Evolutionary conservation across 2,888 invertebrate genomes (phyloP), one percentile per base, ranked within the genome.

Genomic region (Rhagium mordax): DNA sequence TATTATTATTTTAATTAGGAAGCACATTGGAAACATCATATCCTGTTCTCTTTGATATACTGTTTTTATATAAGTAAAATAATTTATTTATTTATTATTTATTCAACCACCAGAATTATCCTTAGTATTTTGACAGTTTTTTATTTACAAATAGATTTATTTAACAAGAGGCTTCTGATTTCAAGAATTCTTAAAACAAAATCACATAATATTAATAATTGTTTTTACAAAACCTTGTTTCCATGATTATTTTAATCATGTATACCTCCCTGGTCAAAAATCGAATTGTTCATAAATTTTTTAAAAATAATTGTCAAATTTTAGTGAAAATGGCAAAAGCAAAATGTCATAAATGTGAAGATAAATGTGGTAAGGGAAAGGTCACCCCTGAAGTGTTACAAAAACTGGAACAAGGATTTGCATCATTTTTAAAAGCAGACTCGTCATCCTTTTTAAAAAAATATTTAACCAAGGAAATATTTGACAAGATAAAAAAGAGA

Each of bases 391-490:
- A 84, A 64, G 84, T 87, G 8, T 76, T 89, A 61, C 86, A 86
- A 68, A 89, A 89, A 79, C 83, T 92, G 72, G 90, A 91, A 75
- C 85, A 86, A 21, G 89, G 88, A 55, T 92, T 88, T 84, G 84
- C 85, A 73, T 89, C 88, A 77, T 86, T 91, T 51, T 81, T 84
- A 64, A 84, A 82, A 16, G 88, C 89, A 15, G 88, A 90, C 78
- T 92, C 91, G 82, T 85, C 89, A 74, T 93, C 92, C 0, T 87
- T 94, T 78, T 85, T 94, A 81, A 93, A 92, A 87, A 92, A 91
- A 86, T 89, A 92, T 85, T 86, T 92, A 74, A 90, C 90, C 53
- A 86, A 86, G 76, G 88, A 89, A 21, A 85, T 91, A 29, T 90
- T 90, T 79, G 90, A 91, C 76, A 85, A 87, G 71, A 84, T 91